Evolutionary conservation across 2,888 invertebrate genomes (phyloP).

Genomic region (Acleris literana): DNA sequence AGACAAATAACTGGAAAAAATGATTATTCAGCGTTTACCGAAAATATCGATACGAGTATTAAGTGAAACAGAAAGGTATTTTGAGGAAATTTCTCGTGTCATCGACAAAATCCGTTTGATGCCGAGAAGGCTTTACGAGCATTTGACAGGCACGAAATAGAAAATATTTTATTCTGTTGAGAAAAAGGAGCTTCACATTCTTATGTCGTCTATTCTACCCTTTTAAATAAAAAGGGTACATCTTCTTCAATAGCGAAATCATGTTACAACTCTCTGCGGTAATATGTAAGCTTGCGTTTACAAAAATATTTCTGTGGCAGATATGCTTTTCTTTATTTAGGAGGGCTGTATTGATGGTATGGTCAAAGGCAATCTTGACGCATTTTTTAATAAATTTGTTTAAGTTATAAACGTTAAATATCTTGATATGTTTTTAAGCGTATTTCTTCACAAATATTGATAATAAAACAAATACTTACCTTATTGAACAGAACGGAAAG

Average conservation of each 20-base stretch:
- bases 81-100: slow-evolving; percentile 46
- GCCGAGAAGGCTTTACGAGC: slow-evolving; percentile 48
- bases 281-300: no score
- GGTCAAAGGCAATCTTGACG: slow-evolving; percentile 19
- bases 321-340: no score
- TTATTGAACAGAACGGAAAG: no score
- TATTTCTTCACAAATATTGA: no score
- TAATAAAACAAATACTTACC: no score
- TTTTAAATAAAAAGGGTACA: no score
- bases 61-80: slow-evolving; percentile 45
- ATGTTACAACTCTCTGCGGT: no score
- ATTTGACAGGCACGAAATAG: slow-evolving; percentile 34
- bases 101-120: slow-evolving; percentile 50
- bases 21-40: slow-evolving; percentile 6
- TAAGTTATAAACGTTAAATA: background rate
- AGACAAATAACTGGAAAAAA: background rate
- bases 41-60: slow-evolving; percentile 31
- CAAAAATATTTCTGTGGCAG: no score
- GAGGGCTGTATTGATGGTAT: slow-evolving; percentile 1
- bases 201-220: background rate
- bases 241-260: no score
- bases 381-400: background rate
- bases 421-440: no score
- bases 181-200: slow-evolving; percentile 22
- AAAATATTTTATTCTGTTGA: slow-evolving; percentile 31